phyloP scores from a whole-genome alignment of 2,797 vertebrate genomes.

The Pitangus sulphuratus region DNA sequence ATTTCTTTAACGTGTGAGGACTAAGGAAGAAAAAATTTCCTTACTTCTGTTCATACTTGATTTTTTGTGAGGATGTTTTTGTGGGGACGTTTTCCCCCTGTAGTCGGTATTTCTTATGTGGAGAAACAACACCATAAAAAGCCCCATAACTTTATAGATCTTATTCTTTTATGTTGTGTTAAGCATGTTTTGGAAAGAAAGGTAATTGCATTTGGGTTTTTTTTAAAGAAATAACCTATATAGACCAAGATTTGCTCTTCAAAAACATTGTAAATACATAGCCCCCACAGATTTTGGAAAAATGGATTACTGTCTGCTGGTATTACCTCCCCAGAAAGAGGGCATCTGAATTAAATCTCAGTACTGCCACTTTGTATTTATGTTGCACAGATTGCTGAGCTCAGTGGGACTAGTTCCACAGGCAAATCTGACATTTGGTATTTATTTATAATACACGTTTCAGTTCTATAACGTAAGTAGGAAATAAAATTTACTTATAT shows the following conservation, averaged over 20 bases:
- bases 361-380: not conserved
- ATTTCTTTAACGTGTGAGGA: not conserved
- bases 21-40: not conserved
- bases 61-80: not conserved
- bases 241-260: not conserved
- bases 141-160: not conserved
- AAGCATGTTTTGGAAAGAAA: not conserved
- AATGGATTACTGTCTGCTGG: not conserved
- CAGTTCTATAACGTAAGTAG: not conserved
- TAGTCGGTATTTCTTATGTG: not conserved
- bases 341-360: not conserved
- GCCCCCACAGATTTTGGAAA: not conserved
- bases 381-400: not conserved
- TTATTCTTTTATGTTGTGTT: not conserved
- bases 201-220: accelerated
- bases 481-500: not conserved
- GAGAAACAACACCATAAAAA: not conserved
- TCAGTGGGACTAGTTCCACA: not conserved
- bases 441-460: not conserved
- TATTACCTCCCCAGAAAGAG: not conserved
- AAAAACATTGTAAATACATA: not conserved
- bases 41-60: not conserved
- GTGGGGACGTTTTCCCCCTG: accelerated
- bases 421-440: not conserved
- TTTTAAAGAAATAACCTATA: not conserved